Base-by-base conservation (phyloP, 2,888 invertebrate genomes). In the Parelbella ahira region DNA sequence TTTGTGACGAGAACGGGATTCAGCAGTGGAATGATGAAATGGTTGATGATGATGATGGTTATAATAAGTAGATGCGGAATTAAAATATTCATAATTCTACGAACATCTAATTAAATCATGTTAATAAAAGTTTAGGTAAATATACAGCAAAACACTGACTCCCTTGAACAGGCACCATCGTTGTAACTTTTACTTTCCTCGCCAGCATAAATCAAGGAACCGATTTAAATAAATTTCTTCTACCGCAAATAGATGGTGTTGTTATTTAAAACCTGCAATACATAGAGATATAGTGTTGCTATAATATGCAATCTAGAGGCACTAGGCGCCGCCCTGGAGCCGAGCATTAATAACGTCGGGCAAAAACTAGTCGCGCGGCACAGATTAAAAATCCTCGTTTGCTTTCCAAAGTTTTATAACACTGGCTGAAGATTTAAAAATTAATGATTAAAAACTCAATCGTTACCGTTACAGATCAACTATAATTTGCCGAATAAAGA, bases 341-440 rank as follows among this genome's bases (percentile, higher is more conserved):
- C 44, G 20, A 33, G 39, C 45, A 38, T 24, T 43, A 48, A 37
- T 45, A 43, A 30, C 37, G 21, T 27, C 36, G n/a, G 1, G 49
- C 41, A 49, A 49, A 44, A 49, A 49, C 44, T 38, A 38, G 49
- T 46, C 37, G 9, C 13, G 37, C 37, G 23, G 29, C 38, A 29
- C 30, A 43, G 32, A 46, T 33, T 37, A 33, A 37, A 21, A 45
- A 38, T 39, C 33, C 9, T 13, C 21, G 23, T 18, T 13, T 15
- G 13, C 11, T 30, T 18, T 38, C 18, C 23, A 6, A n/a, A n/a
- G n/a, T n/a, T n/a, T n/a, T n/a, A n/a, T n/a, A n/a, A n/a, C n/a
- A n/a, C n/a, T n/a, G n/a, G n/a, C n/a, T n/a, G n/a, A n/a, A n/a
- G n/a, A n/a, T n/a, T n/a, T n/a, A n/a, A n/a, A n/a, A n/a, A n/a